Conservation (phyloP, 1,140 invertebrate species). For the Triops longicaudatus region DNA sequence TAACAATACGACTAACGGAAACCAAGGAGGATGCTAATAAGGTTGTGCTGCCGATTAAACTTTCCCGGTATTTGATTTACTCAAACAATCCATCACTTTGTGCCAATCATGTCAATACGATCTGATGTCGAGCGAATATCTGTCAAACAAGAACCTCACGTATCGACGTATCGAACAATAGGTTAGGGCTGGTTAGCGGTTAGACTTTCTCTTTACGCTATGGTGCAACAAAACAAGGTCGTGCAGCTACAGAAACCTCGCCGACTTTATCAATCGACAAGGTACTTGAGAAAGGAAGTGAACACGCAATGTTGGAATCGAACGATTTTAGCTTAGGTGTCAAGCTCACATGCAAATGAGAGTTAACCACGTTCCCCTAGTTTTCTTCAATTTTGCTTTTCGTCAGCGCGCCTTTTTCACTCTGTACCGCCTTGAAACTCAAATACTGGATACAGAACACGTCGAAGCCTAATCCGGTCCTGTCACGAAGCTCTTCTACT, state of each 20-base stretch:
- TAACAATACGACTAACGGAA: background rate
- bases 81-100: background rate
- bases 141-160: background rate
- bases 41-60: background rate
- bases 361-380: background rate
- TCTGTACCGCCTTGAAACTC: background rate
- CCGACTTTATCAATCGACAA: background rate
- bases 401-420: background rate
- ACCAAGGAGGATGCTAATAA: conserved; percentile 2
- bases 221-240: background rate
- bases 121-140: background rate
- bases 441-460: background rate
- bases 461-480: background rate
- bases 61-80: conserved; percentile 1
- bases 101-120: conserved; percentile 10
- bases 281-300: background rate
- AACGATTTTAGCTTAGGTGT: background rate
- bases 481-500: background rate
- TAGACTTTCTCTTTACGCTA: background rate
- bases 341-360: background rate
- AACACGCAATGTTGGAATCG: background rate
- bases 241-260: background rate
- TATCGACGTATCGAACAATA: background rate
- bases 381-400: background rate
- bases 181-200: background rate